phyloP scores from a whole-genome alignment of 2,113 vertebrate species.

The Rhinolophus sinicus region DNA sequence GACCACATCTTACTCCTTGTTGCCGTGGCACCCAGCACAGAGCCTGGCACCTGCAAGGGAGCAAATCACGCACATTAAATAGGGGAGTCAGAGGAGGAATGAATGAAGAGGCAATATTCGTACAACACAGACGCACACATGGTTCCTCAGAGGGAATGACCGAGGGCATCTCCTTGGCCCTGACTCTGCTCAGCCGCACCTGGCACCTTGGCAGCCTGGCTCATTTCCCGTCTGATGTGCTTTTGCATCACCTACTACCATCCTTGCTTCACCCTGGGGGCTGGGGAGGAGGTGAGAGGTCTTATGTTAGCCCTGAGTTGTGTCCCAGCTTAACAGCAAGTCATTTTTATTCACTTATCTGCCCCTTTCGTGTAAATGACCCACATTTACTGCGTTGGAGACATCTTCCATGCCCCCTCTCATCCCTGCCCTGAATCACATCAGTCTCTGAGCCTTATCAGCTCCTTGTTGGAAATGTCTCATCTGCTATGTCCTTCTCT shows the following conservation, averaged over 20 bases:
- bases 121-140: rapidly evolving
- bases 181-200: no score
- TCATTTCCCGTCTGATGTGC: neutral
- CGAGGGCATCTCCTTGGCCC: neutral
- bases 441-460: neutral
- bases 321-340: neutral
- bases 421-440: neutral
- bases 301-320: neutral
- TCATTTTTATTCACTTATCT: neutral
- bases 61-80: rapidly evolving
- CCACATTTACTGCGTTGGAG: neutral
- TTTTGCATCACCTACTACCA: neutral
- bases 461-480: neutral
- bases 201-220: neutral
- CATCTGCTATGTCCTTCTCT: neutral
- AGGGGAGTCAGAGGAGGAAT: neutral
- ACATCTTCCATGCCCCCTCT: neutral
- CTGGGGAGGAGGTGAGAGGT: neutral
- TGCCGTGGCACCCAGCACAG: neutral
- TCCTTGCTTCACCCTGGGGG: neutral
- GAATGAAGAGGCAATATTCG: no score
- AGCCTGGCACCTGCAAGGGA: rapidly evolving
- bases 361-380: neutral
- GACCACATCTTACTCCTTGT: neutral
- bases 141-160: neutral